These are phyloP conservation scores for Branchipolynoe longqiensis DNA, from an alignment of 2,888 invertebrate genomes.

Conservation along the genomic window DNA sequence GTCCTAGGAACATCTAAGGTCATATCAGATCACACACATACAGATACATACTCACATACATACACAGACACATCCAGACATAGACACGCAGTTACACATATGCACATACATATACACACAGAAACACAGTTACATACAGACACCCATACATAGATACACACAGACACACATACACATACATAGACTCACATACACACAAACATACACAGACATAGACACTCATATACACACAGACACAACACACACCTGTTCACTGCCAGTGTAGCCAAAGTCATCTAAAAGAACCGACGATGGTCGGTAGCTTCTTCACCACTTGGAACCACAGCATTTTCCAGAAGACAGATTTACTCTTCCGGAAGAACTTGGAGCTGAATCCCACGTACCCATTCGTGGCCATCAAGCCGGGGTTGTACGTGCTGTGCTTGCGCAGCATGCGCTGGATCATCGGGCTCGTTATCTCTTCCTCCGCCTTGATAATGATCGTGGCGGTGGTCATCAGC, in stretches of 20 bases:
- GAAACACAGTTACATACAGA: no score
- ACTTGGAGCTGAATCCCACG: slow-evolving; percentile 31
- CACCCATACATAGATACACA: no score
- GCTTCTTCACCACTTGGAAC: slow-evolving; percentile 38
- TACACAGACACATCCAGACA: no score
- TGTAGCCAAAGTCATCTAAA: background rate
- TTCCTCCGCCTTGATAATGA: background rate
- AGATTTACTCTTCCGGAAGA: slow-evolving; percentile 20
- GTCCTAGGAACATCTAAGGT: no score
- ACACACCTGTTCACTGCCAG: background rate
- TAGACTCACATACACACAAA: no score
- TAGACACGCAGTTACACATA: no score
- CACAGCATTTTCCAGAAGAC: slow-evolving; percentile 34
- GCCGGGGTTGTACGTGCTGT: slow-evolving; percentile 6
- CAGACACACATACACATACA: no score
- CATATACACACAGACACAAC: no score
- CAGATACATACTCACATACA: no score
- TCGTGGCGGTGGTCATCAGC: background rate
- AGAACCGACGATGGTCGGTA: slow-evolving; percentile 6
- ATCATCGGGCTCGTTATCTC: background rate
- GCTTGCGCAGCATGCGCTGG: background rate
- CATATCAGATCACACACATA: no score
- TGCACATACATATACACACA: no score
- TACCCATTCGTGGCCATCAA: slow-evolving; percentile 27
- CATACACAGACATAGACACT: no score